A percentile compares a stretch with the other conserved stretches of the same genome.
Conservation (phyloP, 1,140 invertebrate species). For the Drosophila parvula region DNA sequence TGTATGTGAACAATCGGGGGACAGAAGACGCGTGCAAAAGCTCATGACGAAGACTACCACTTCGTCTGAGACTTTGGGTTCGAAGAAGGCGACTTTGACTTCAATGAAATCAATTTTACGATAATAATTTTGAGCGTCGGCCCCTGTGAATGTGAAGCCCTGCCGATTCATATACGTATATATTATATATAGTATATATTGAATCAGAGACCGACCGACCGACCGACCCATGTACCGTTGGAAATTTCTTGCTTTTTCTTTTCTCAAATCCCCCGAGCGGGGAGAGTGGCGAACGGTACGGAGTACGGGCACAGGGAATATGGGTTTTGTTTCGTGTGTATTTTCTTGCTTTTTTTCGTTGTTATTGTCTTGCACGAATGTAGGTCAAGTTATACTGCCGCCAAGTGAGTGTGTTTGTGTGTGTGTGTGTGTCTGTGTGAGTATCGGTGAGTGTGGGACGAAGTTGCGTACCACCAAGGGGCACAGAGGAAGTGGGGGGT, state of each 20-base stretch:
- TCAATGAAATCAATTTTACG: conserved; percentile 83
- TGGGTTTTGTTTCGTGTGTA: conserved; percentile 52
- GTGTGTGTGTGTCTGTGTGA: conserved; percentile 53
- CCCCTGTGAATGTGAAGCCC: conserved; percentile 66
- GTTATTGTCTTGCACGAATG: conserved; percentile 79
- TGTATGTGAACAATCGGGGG: conserved; percentile 22
- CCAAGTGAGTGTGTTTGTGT: conserved; percentile 32
- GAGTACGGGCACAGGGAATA: conserved; percentile 16
- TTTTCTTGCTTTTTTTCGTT: conserved; percentile 67
- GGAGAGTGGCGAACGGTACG: conserved; percentile 5
- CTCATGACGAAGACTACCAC: conserved; percentile 44
- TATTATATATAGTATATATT: conserved; percentile 52
- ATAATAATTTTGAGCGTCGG: conserved; percentile 76
- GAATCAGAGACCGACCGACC: conserved; percentile 51
- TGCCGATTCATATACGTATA: conserved; percentile 59
- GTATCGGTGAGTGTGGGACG: conserved; percentile 55
- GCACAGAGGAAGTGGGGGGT: conserved; percentile 18
- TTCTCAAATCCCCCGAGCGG: conserved; percentile 47
- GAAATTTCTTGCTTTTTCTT: conserved; percentile 82
- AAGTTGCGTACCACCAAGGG: conserved; percentile 33
- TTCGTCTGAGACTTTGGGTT: conserved; percentile 18
- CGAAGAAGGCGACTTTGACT: conserved; percentile 49
- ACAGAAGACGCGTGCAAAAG: conserved; percentile 62
- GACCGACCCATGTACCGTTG: conserved; percentile 69
- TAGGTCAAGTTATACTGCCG: conserved; percentile 77